phyloP scores from a whole-genome alignment of 2,797 vertebrate genomes.

The Sebastes vulpes region DNA sequence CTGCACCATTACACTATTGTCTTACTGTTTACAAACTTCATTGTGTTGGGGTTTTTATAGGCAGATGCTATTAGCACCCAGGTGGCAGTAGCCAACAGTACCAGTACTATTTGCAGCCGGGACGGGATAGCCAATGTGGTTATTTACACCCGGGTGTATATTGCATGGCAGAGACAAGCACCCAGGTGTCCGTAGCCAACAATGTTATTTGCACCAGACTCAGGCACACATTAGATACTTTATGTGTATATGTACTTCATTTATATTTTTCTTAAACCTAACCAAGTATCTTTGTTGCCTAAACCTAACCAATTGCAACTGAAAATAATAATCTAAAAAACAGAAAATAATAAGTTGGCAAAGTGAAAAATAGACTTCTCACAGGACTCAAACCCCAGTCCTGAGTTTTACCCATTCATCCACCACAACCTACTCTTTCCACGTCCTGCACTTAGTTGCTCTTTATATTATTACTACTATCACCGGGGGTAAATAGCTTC shows the following conservation, averaged over 20 bases:
- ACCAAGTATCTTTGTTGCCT: no score
- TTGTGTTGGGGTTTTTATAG: neutral
- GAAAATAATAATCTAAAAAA: no score
- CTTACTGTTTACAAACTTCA: neutral
- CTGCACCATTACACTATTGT: neutral
- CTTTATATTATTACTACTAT: neutral
- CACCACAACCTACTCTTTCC: neutral
- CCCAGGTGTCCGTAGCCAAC: neutral
- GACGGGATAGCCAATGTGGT: neutral
- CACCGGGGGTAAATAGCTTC: neutral
- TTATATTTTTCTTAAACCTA: neutral
- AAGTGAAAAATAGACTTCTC: neutral
- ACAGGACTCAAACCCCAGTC: neutral
- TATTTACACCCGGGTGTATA: neutral
- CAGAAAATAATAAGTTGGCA: no score
- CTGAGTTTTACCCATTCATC: neutral
- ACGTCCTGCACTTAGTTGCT: neutral
- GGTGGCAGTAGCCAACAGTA: neutral
- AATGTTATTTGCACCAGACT: neutral
- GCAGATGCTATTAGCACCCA: no score
- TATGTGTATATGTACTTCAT: no score
- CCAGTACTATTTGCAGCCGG: neutral
- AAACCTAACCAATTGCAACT: neutral
- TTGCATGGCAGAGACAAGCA: neutral
- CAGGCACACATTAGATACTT: neutral